A percentile compares a stretch with the other conserved stretches of the same genome.
These are phyloP conservation scores for Malurus elegans DNA, from an alignment of 2,113 vertebrate genomes.

Conservation along the genomic window DNA sequence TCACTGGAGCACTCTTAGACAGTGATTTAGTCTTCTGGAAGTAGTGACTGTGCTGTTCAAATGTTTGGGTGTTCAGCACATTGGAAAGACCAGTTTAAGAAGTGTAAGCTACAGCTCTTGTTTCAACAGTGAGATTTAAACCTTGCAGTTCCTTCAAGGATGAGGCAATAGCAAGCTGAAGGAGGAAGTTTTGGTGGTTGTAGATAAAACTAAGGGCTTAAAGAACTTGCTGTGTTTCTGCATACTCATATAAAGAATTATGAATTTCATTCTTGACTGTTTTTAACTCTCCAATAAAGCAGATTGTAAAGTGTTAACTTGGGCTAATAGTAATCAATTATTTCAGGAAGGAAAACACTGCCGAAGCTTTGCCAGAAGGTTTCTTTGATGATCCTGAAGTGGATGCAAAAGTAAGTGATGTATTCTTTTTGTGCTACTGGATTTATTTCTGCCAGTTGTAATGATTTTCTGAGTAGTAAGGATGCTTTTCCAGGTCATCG, in stretches of 20 bases:
- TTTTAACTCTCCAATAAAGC: not conserved
- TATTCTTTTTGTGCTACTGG: not conserved
- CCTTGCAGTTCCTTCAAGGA: not conserved
- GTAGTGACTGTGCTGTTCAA: not conserved
- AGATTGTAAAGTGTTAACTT: not conserved
- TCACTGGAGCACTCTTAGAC: not conserved
- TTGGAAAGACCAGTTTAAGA: not conserved
- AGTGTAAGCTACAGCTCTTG: not conserved
- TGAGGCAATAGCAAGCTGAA: not conserved
- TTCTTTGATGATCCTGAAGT: slow-evolving; percentile 97
- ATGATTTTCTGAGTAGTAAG: not conserved
- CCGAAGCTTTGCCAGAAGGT: slow-evolving; percentile 92
- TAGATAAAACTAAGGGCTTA: not conserved
- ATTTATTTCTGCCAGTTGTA: not conserved
- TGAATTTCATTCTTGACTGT: not conserved
- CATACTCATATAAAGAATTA: not conserved
- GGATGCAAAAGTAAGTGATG: slow-evolving; percentile 81
- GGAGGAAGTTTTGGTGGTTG: not conserved
- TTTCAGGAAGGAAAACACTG: slow-evolving; percentile 83
- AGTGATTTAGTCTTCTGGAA: not conserved
- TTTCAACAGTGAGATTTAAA: not conserved
- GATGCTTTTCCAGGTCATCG: not conserved
- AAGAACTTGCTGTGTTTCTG: not conserved
- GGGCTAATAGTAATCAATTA: not conserved
- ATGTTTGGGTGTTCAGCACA: not conserved